These are phyloP conservation scores for Drosophila persimilis DNA, from an alignment of 1,140 invertebrate species.

Conservation along the genomic window DNA sequence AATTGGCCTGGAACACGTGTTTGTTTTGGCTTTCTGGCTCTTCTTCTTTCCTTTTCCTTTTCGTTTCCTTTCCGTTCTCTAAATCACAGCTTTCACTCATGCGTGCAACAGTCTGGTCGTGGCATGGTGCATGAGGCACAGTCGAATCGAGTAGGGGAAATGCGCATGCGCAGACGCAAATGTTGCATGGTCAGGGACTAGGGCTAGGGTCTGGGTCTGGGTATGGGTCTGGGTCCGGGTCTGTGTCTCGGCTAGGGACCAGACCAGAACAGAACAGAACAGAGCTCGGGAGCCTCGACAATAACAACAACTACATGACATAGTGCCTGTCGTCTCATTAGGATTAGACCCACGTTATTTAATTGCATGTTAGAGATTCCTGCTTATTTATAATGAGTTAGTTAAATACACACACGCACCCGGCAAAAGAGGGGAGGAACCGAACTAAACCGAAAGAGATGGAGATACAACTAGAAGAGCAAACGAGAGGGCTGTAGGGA, in stretches of 20 bases:
- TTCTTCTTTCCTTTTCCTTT: slow-evolving; percentile 9
- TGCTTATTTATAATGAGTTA: slow-evolving; percentile 79
- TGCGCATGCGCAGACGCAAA: slow-evolving; percentile 75
- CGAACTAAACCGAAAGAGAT: no score
- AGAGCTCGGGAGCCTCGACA: slow-evolving; percentile 15
- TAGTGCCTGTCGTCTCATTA: slow-evolving; percentile 80
- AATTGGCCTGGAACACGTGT: slow-evolving; percentile 73
- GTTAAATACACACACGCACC: slow-evolving; percentile 73
- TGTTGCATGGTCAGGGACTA: slow-evolving; percentile 54
- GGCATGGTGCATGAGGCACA: background rate
- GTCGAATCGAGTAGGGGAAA: slow-evolving; percentile 30
- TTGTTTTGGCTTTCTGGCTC: slow-evolving; percentile 26
- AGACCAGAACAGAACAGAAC: slow-evolving; percentile 1
- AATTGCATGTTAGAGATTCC: slow-evolving; percentile 81
- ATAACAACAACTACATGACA: slow-evolving; percentile 65
- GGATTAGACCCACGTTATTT: slow-evolving; percentile 81
- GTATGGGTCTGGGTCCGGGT: background rate
- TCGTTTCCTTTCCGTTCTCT: slow-evolving; percentile 1
- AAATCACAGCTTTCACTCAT: slow-evolving; percentile 80
- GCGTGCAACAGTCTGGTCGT: slow-evolving; percentile 44
- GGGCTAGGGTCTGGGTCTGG: slow-evolving; percentile 8
- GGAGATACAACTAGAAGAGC: slow-evolving; percentile 3
- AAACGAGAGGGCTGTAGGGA: slow-evolving; percentile 19
- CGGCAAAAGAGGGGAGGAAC: no score
- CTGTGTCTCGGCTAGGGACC: no score